These are phyloP conservation scores for Drosophila subpulchrella DNA, from an alignment of 1,140 invertebrate species.

Conservation along the genomic window DNA sequence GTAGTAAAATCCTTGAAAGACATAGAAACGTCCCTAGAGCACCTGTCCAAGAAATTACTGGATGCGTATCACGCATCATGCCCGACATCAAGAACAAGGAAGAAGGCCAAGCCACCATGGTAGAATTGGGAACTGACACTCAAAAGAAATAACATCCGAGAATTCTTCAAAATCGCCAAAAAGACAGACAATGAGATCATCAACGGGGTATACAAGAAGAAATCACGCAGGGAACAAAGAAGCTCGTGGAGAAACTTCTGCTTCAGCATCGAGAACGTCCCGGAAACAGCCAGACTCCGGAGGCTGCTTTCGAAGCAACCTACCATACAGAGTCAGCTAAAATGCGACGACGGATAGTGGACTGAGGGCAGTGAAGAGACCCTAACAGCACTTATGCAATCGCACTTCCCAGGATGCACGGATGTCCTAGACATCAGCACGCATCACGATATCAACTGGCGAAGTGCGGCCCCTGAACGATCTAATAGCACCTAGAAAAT, in stretches of 20 bases:
- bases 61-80: too few species aligned
- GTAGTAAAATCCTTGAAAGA: neutral
- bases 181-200: too few species aligned
- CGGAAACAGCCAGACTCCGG: neutral
- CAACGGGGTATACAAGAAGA: neutral
- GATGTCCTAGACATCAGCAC: neutral
- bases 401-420: neutral
- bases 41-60: too few species aligned
- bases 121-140: too few species aligned
- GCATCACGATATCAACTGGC: too few species aligned
- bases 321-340: neutral
- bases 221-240: neutral
- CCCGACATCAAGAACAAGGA: too few species aligned
- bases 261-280: neutral
- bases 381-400: slow-evolving; percentile 1
- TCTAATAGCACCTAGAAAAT: too few species aligned
- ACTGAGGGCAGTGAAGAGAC: neutral
- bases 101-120: too few species aligned
- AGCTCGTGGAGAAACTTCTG: neutral
- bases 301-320: neutral
- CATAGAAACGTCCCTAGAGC: neutral
- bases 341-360: neutral
- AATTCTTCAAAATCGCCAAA: too few species aligned
- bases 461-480: too few species aligned
- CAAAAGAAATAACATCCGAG: too few species aligned